Percentiles rank a stretch among this genome's conserved stretches.
phyloP scores from a whole-genome alignment of 2,888 invertebrate species.

The Abscondita cerata region DNA sequence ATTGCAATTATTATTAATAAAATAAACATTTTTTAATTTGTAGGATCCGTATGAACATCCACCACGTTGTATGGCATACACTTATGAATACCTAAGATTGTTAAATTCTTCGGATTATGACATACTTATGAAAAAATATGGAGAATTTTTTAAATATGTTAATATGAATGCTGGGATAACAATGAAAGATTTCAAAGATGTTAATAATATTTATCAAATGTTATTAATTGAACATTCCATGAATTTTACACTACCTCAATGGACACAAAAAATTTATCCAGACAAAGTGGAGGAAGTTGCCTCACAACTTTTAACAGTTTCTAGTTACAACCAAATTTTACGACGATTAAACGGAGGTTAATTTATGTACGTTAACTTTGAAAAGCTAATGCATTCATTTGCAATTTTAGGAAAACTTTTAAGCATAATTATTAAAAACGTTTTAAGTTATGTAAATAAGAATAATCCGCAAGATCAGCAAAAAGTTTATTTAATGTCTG shows the following conservation, averaged over 20 bases:
- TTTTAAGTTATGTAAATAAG: slow-evolving; percentile 35
- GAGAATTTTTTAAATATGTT: slow-evolving; percentile 39
- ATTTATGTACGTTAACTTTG: too few relatives aligned
- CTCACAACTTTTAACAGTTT: slow-evolving; percentile 53
- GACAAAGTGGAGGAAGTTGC: slow-evolving; percentile 51
- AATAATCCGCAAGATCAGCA: too few relatives aligned
- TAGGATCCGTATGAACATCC: too few relatives aligned
- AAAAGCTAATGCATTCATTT: too few relatives aligned
- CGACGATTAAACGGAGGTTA: slow-evolving; percentile 56
- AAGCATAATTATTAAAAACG: slow-evolving; percentile 40
- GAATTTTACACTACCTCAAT: slow-evolving; percentile 54
- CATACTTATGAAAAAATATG: background rate
- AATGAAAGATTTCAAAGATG: slow-evolving; percentile 39
- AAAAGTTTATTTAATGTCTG: slow-evolving; percentile 49
- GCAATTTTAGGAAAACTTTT: too few relatives aligned
- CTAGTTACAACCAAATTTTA: slow-evolving; percentile 48
- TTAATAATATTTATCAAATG: slow-evolving; percentile 33
- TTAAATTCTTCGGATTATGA: too few relatives aligned
- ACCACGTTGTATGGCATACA: too few relatives aligned
- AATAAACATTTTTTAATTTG: too few relatives aligned
- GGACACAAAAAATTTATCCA: slow-evolving; percentile 56
- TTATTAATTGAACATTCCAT: too few relatives aligned
- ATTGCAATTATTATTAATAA: too few relatives aligned
- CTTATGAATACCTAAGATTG: too few relatives aligned
- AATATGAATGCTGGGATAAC: slow-evolving; percentile 41